Evolutionary conservation across 1,140 invertebrate species (phyloP).

Genomic region (Xylocopa sonorina): DNA sequence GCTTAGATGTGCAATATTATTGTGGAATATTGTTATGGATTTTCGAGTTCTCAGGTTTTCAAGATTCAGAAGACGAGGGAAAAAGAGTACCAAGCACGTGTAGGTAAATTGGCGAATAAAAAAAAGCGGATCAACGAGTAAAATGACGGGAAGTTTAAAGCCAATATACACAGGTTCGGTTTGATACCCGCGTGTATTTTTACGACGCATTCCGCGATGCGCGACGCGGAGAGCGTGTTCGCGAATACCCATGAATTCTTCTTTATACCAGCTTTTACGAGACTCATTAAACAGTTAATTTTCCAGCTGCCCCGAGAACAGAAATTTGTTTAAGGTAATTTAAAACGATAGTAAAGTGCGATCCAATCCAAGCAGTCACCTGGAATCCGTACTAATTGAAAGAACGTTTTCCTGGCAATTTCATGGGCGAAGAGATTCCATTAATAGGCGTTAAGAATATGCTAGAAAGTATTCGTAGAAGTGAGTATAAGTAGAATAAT

Average conservation of each 20-base stretch:
- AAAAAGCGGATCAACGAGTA: background rate
- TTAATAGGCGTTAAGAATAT: too few species aligned
- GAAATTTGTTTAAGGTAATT: background rate
- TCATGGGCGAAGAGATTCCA: background rate
- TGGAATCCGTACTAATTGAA: background rate
- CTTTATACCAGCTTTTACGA: background rate
- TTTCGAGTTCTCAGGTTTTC: too few species aligned
- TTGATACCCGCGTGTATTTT: background rate
- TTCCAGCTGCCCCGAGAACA: background rate
- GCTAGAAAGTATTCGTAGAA: too few species aligned
- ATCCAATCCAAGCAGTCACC: too few species aligned
- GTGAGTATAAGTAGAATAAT: too few species aligned
- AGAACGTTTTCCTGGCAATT: background rate
- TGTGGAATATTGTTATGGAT: too few species aligned
- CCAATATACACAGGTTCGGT: background rate
- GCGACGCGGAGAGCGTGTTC: background rate
- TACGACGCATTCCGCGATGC: background rate
- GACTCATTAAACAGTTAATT: slow-evolving; percentile 5
- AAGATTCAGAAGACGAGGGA: background rate
- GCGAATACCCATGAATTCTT: background rate
- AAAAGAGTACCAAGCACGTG: background rate
- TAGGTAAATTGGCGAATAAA: background rate
- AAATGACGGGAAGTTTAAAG: background rate
- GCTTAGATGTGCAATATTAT: too few species aligned
- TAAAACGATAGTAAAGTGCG: background rate